Evolutionary conservation across 2,888 invertebrate species (phyloP).

Genomic region (Drosophila parthenogenetica): DNA sequence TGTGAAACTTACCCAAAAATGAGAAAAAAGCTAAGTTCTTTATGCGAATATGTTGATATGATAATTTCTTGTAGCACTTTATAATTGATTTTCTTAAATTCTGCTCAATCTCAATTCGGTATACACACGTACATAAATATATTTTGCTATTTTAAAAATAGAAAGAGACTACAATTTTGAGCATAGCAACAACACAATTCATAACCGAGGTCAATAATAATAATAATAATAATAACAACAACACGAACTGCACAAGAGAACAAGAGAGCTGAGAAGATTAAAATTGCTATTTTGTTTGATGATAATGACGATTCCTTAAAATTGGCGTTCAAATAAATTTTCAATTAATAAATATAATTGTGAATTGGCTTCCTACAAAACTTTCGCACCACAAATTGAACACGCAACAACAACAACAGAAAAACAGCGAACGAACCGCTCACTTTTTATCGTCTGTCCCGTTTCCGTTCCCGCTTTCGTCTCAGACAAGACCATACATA

Average conservation of each 20-base stretch:
- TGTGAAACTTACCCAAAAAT: conserved; percentile 57
- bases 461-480: conserved; percentile 28
- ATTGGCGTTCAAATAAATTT: conserved; percentile 28
- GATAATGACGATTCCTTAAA: conserved; percentile 28
- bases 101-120: conserved; percentile 29
- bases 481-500: conserved; percentile 19
- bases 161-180: conserved; percentile 45
- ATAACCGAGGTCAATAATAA: conserved; percentile 60
- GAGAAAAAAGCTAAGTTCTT: conserved; percentile 28
- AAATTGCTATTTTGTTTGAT: conserved; percentile 19
- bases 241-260: conserved; percentile 13
- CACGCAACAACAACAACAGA: conserved; percentile 39
- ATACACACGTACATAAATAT: conserved; percentile 21
- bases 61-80: conserved; percentile 33
- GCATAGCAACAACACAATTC: conserved; percentile 57
- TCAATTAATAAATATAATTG: conserved; percentile 59
- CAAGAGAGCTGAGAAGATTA: conserved; percentile 8
- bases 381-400: conserved; percentile 50
- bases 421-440: conserved; percentile 44
- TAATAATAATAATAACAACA: conserved; percentile 24
- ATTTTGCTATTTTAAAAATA: conserved; percentile 52
- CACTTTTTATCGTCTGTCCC: conserved; percentile 52
- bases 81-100: conserved; percentile 16
- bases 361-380: conserved; percentile 33
- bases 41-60: conserved; percentile 38